Evolutionary conservation across 1,140 invertebrate species (phyloP).

Genomic region (Ridgeia piscesae): DNA sequence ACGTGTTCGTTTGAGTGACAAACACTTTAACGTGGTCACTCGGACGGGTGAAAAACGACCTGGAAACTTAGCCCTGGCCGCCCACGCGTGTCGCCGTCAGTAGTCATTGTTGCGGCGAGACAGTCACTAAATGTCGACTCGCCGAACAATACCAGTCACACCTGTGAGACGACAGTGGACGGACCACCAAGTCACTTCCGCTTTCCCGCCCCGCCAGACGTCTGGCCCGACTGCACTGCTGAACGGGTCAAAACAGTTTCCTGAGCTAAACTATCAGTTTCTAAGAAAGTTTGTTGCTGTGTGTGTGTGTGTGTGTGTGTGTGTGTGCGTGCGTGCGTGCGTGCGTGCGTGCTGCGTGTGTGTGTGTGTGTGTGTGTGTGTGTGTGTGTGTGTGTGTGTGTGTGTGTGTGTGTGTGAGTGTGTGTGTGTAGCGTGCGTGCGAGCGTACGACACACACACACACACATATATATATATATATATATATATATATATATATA

Average conservation of each 20-base stretch:
- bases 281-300: neutral
- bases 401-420: constrained; percentile 15
- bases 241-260: no score
- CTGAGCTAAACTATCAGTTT: no score
- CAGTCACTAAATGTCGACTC: neutral
- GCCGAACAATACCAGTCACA: neutral
- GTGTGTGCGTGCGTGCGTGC: constrained; percentile 15
- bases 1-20: no score
- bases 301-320: constrained; percentile 16
- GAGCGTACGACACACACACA: no score
- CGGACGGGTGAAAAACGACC: neutral
- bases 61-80: neutral
- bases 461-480: neutral
- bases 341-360: neutral
- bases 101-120: neutral
- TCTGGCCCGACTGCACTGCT: neutral
- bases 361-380: constrained; percentile 25
- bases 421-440: constrained; percentile 11
- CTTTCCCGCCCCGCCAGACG: neutral
- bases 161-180: neutral
- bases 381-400: constrained; percentile 9
- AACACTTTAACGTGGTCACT: no score
- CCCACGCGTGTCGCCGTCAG: no score
- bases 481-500: no score
- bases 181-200: neutral